Base-by-base conservation (phyloP, 2,888 invertebrate genomes). In the Brachylomia viminalis region DNA sequence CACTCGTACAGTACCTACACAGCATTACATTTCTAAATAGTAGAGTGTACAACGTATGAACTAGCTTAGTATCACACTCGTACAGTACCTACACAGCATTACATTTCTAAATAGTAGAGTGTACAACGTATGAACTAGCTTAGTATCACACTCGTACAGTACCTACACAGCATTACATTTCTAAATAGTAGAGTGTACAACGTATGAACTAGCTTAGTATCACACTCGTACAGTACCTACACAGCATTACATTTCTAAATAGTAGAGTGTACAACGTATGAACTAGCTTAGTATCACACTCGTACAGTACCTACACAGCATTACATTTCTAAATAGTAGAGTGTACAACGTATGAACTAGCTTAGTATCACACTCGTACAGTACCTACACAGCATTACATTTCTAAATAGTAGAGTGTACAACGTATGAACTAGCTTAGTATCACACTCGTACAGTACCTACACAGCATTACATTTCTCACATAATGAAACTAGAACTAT, bases 401-500 rank as follows among this genome's bases (percentile, higher is more conserved):
- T 52, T 23, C 23, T n/a, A 59, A 68, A 49, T 30, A 52, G 69
- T 33, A 77, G n/a, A n/a, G 52, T 45, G 23, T 30, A 61, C 59
- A 77, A 33, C 23, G 27, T 42, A 5, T 38, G 38, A 38, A 38
- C 38, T 5, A 38, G 38, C 38, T 38, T 38, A 38, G 7, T 56
- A 30, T 30, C 15, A 38, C 23, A 38, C 27, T 42, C 42, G 17
- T 59, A 30, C 38, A 38, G 38, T 38, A 33, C 5, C 3, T 33
- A 30, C 38, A n/a, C 13, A 17, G 66, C n/a, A 30, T n/a, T 27
- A n/a, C 47, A 77, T 58, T 67, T 49, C 38, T 56, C 77, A 77
- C 67, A 49, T 67, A 77, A 67, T 77, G 30, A 67, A 76, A 52
- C 17, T 10, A 47, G 23, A 38, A 77, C 77, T 77, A 58, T 20